These are phyloP conservation scores for Conus betulinus DNA, from an alignment of 1,140 invertebrate genomes.

Conservation along the genomic window DNA sequence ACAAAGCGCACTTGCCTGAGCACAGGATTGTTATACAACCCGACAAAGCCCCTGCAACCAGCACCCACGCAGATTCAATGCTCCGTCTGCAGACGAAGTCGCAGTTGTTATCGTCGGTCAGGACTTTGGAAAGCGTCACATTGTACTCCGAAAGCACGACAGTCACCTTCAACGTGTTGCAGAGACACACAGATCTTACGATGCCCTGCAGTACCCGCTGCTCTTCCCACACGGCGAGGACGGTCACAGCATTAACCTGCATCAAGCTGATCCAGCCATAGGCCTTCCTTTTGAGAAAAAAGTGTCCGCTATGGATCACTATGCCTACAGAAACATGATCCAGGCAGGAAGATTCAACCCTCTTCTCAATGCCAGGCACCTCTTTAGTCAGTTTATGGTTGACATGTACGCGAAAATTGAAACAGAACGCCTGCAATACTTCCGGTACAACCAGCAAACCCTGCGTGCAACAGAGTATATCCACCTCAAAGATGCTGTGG, in stretches of 20 bases:
- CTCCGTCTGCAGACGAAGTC: background rate
- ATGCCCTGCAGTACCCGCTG: conserved; percentile 20
- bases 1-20: too few species aligned
- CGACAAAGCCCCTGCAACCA: too few species aligned
- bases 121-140: background rate
- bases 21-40: too few species aligned
- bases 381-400: conserved; percentile 75
- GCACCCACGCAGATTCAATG: background rate
- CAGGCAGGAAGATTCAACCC: conserved; percentile 40
- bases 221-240: conserved; percentile 2
- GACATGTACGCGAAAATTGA: conserved; percentile 75
- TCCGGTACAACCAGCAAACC: conserved; percentile 57
- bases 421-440: conserved; percentile 62
- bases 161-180: background rate
- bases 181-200: conserved; percentile 6
- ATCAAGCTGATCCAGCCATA: background rate
- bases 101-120: background rate
- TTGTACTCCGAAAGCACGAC: background rate
- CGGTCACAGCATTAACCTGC: background rate
- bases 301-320: conserved; percentile 41
- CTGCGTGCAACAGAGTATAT: conserved; percentile 57
- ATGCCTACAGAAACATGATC: conserved; percentile 41
- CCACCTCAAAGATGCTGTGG: conserved; percentile 51
- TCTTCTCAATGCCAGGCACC: conserved; percentile 59
- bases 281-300: conserved; percentile 4